A percentile compares a stretch with the other conserved stretches of the same genome.
These are phyloP conservation scores for Squalus acanthias DNA, from an alignment of 2,797 vertebrate genomes.

Conservation along the genomic window DNA sequence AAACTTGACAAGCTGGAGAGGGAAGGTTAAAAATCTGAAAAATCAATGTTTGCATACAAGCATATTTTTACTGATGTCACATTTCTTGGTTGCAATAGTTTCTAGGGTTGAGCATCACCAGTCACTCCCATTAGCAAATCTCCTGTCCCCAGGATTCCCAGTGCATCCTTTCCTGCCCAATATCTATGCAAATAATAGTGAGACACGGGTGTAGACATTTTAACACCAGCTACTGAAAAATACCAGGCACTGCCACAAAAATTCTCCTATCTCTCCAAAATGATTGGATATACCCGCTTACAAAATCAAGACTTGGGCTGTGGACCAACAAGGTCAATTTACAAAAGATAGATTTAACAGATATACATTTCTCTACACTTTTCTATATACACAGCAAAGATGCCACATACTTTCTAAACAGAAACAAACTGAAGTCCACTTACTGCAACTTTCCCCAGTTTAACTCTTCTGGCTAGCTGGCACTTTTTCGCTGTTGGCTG, in stretches of 20 bases:
- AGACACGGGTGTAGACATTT: neutral
- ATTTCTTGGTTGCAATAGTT: neutral
- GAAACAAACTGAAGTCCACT: neutral
- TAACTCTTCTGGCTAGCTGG: neutral
- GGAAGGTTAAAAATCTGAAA: neutral
- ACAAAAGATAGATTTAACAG: neutral
- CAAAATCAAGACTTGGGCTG: neutral
- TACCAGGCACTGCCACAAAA: neutral
- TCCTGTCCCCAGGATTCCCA: neutral
- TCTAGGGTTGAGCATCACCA: neutral
- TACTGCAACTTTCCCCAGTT: neutral
- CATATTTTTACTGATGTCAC: neutral
- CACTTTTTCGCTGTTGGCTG: neutral
- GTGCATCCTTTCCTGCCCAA: neutral
- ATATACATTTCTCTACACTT: neutral
- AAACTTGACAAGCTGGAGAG: neutral
- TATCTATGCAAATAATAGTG: neutral
- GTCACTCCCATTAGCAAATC: neutral
- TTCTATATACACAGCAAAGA: neutral
- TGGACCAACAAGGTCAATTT: neutral
- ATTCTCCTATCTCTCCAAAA: neutral
- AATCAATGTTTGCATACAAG: neutral
- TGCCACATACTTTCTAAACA: neutral
- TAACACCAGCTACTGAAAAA: neutral
- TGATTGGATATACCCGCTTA: neutral